Conservation (phyloP, 2,797 vertebrate genomes). For the Cynopterus sphinx region DNA sequence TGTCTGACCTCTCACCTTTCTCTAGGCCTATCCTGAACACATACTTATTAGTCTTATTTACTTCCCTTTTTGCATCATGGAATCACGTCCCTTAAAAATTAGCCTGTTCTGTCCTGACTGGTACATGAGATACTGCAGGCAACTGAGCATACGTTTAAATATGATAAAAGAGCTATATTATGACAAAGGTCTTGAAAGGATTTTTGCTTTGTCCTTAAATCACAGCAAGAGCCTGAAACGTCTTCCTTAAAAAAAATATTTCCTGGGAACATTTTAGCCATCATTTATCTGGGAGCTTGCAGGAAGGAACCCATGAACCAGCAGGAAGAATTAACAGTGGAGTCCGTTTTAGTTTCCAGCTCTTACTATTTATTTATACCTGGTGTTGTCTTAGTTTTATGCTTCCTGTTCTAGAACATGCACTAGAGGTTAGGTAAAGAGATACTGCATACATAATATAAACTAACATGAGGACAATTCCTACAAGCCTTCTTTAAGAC, state of each 20-base stretch:
- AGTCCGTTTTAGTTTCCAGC: not conserved
- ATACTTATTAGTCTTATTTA: not conserved
- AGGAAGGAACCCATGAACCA: not conserved
- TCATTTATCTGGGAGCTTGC: not conserved
- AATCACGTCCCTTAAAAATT: conserved; percentile 37
- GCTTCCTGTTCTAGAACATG: not conserved
- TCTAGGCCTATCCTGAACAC: not conserved
- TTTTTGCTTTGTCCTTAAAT: conserved; percentile 32
- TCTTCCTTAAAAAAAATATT: not conserved
- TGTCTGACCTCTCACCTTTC: not conserved
- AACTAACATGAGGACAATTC: not conserved
- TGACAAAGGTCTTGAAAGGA: conserved; percentile 16
- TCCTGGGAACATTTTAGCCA: not conserved
- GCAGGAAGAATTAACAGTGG: not conserved
- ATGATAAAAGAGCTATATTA: not conserved
- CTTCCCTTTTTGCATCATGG: not conserved
- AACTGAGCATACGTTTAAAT: not conserved
- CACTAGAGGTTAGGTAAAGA: not conserved
- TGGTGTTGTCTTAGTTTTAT: not conserved
- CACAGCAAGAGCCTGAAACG: conserved; percentile 11
- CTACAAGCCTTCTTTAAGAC: not conserved
- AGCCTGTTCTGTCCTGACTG: not conserved
- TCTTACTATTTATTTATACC: not conserved
- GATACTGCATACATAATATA: not conserved
- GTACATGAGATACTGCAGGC: not conserved